These are phyloP conservation scores for Ploceus nigricollis DNA, from an alignment of 2,113 vertebrate genomes.

Conservation along the genomic window DNA sequence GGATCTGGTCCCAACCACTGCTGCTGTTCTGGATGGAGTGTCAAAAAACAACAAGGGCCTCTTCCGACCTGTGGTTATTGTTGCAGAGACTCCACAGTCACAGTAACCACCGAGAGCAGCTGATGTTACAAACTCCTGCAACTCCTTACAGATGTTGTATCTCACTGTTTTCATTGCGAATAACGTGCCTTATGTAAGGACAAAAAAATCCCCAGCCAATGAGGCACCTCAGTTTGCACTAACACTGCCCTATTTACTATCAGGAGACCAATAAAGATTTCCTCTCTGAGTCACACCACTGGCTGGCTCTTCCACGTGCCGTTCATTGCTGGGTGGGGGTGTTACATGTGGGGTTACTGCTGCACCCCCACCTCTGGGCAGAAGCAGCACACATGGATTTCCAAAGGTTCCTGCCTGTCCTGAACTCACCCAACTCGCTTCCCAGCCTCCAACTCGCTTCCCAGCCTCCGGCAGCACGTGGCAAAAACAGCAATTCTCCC, in stretches of 20 bases:
- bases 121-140: neutral
- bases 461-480: neutral
- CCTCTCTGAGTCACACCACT: neutral
- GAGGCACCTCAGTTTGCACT: slow-evolving; percentile 66
- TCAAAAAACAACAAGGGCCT: neutral
- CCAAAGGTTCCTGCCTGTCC: neutral
- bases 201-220: neutral
- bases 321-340: neutral
- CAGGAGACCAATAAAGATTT: slow-evolving; percentile 32
- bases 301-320: neutral
- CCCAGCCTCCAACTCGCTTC: neutral
- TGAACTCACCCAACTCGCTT: neutral
- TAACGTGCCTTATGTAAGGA: slow-evolving; percentile 3
- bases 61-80: neutral
- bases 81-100: neutral
- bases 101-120: neutral
- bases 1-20: neutral
- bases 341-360: neutral
- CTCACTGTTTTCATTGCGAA: neutral
- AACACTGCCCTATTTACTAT: slow-evolving; percentile 52
- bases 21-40: neutral
- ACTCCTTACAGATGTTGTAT: neutral
- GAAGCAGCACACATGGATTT: neutral
- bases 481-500: neutral
- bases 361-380: neutral